Evolutionary conservation across 2,113 vertebrate genomes (phyloP), one percentile per base, ranked within the genome.

Genomic region (Scalopus aquaticus): DNA sequence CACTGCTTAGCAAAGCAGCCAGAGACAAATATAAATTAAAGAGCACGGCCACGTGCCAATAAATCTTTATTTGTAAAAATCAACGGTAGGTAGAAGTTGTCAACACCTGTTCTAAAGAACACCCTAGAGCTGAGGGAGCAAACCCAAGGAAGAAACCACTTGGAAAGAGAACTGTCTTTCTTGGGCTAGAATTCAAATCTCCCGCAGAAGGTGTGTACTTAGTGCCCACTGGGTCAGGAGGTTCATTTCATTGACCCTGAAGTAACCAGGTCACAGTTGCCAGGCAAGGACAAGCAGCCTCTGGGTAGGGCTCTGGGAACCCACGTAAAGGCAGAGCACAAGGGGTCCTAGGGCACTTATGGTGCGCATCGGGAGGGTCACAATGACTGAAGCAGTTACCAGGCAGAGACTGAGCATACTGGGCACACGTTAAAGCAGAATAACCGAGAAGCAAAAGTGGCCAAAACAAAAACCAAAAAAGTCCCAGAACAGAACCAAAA

Each of bases 1-100:
- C 16, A 19, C 20, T 49, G 46, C 12, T 51, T 6, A 19, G 24
- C 49, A 54, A 74, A 94, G 54, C 42, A 90, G 35, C 58, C n/a
- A 58, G 37, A 77, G 46, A 85, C 35, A 91, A 74, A 64, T 28
- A 69, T 30, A 81, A 95, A 93, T 35, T 16, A 91, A 44, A 24
- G 65, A 35, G 10, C 13, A 1, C 6, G 4, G 6, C 44, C 80
- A 11, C 70, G 32, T 83, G 95, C 70, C 32, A 62, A 32, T 44
- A 74, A 86, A 73, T 72, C 64, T 80, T 46, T 74, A 65, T 70
- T 96, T 86, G 94, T 2, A 85, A 72, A 90, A 87, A 30, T 0
- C 30, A 69, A 32, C 49, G 64, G 26, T 42, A 42, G 35, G 20
- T 73, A 6, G 2, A 11, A 85, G 42, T 26, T 64, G 39, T 51